Conservation (phyloP, 2,113 vertebrate species). For the Diadophis punctatus region DNA sequence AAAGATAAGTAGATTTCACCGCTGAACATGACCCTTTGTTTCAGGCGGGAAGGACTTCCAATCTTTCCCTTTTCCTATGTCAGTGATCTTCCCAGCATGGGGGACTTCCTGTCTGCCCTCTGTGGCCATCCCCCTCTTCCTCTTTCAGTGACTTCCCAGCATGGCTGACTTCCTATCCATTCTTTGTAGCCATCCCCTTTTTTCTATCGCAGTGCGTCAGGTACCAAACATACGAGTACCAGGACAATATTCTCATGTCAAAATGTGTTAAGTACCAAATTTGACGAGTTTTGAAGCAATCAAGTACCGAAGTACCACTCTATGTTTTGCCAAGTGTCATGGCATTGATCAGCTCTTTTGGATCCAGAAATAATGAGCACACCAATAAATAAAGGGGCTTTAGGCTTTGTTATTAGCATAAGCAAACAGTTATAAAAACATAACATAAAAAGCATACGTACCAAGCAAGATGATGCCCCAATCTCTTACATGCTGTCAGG, state of each 20-base stretch:
- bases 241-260: background rate
- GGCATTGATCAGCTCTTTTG: background rate
- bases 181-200: too few species aligned
- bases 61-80: background rate
- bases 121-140: background rate
- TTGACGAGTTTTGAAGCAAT: background rate
- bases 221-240: background rate
- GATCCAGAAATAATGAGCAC: background rate
- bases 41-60: background rate
- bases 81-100: background rate
- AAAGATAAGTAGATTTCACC: too few species aligned
- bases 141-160: background rate
- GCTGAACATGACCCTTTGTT: background rate
- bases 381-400: background rate
- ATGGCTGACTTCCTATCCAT: background rate
- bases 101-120: background rate
- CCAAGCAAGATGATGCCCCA: background rate
- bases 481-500: background rate
- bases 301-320: background rate
- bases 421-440: background rate
- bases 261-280: background rate
- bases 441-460: background rate
- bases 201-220: background rate
- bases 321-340: background rate
- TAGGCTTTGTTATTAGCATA: background rate